phyloP scores from a whole-genome alignment of 2,888 invertebrate genomes.

The Alitta virens region DNA sequence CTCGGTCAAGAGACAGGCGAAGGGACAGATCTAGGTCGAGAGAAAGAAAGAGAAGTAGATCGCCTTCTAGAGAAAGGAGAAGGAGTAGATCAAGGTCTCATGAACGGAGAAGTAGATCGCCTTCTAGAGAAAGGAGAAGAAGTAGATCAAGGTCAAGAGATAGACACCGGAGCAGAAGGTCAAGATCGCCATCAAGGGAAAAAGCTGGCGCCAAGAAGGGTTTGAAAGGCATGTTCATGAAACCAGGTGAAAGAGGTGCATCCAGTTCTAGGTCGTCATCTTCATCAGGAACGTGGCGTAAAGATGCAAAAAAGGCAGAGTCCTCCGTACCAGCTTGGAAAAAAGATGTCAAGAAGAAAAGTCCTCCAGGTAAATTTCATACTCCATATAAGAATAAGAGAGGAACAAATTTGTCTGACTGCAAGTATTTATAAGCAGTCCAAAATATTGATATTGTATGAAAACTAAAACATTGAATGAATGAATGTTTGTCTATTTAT shows the following conservation, averaged over 20 bases:
- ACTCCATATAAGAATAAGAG: neutral
- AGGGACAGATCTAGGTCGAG: neutral
- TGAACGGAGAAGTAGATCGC: constrained; percentile 10
- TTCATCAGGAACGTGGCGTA: no score
- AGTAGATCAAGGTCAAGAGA: constrained; percentile 1
- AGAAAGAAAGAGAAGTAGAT: constrained; percentile 3
- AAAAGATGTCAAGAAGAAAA: neutral
- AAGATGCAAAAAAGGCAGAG: no score
- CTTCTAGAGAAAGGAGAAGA: constrained; percentile 5
- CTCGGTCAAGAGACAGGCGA: neutral
- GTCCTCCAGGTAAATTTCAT: neutral
- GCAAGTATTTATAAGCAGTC: no score
- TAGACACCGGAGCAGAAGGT: constrained; percentile 7
- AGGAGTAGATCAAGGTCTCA: constrained; percentile 4
- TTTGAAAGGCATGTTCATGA: constrained; percentile 12
- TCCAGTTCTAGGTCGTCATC: neutral
- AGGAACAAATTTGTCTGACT: neutral
- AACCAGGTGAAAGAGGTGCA: constrained; percentile 12
- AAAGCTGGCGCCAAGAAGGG: neutral
- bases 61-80: neutral
- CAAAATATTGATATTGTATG: no score
- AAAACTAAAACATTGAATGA: no score
- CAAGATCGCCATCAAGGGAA: constrained; percentile 23
- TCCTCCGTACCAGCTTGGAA: constrained; percentile 27
- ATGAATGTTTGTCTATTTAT: no score